Evolutionary conservation across 2,888 invertebrate species (phyloP).

Genomic region (Acholoe squamosa): DNA sequence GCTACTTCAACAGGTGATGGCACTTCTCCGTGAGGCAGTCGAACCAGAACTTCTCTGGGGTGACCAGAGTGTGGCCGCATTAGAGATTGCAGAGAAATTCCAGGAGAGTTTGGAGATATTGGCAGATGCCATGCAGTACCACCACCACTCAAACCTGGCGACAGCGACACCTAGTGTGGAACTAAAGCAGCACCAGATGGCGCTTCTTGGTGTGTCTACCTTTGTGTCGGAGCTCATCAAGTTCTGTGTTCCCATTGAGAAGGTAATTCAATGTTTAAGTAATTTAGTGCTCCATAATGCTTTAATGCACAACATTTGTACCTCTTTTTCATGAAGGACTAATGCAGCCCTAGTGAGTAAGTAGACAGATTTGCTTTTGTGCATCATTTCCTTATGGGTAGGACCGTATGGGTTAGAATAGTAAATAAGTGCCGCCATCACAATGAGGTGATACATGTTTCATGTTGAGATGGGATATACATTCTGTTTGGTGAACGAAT

Average conservation of each 20-base stretch:
- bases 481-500: too few species aligned
- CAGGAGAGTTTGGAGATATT: constrained; percentile 76
- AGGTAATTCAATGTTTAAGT: constrained; percentile 75
- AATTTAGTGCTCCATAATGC: too few species aligned
- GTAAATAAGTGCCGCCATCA: too few species aligned
- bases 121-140: constrained; percentile 75
- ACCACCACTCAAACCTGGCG: constrained; percentile 75
- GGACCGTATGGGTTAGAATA: too few species aligned
- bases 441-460: too few species aligned
- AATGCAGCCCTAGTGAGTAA: too few species aligned
- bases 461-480: too few species aligned
- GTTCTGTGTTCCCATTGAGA: constrained; percentile 75
- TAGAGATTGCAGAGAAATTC: constrained; percentile 79
- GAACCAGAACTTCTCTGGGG: constrained; percentile 74
- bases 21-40: constrained; percentile 69
- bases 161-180: constrained; percentile 71
- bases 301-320: too few species aligned
- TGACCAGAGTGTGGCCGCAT: constrained; percentile 76
- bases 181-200: constrained; percentile 75
- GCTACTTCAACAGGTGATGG: constrained; percentile 64
- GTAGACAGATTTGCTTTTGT: too few species aligned
- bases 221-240: constrained; percentile 75
- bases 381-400: too few species aligned
- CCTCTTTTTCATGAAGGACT: too few species aligned
- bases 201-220: constrained; percentile 76